Percentiles rank a stretch among this genome's conserved stretches.
phyloP scores from a whole-genome alignment of 2,888 invertebrate species.

The Chloromyia formosa region DNA sequence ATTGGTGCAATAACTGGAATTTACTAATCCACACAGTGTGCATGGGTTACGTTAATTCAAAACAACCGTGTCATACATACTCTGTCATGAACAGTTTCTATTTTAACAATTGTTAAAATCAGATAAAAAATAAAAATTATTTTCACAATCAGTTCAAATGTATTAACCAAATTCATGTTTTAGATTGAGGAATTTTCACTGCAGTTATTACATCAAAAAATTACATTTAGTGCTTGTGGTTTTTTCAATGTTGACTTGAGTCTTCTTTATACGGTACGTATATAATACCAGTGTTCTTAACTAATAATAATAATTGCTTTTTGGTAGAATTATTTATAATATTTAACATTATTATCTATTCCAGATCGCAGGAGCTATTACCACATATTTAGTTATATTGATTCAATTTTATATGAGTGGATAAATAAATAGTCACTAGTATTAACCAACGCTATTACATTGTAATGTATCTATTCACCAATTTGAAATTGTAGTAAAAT shows the following conservation, averaged over 20 bases:
- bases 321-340: no score
- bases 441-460: background rate
- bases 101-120: no score
- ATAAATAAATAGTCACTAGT: conserved; percentile 52
- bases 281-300: background rate
- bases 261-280: conserved; percentile 63
- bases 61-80: no score
- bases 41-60: no score
- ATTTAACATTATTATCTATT: no score
- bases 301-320: background rate
- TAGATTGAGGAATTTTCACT: conserved; percentile 65
- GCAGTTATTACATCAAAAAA: conserved; percentile 65
- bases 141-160: no score
- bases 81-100: no score
- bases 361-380: conserved; percentile 64
- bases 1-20: no score
- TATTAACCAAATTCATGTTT: no score
- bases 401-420: conserved; percentile 63
- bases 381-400: conserved; percentile 64
- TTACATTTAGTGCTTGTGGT: conserved; percentile 64
- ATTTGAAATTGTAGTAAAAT: conserved; percentile 60
- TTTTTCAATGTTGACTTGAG: conserved; percentile 65
- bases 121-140: no score
- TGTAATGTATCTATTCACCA: background rate
- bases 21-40: no score